Base-by-base conservation (phyloP, 2,888 invertebrate genomes). In the Toxonevra muliebris region DNA sequence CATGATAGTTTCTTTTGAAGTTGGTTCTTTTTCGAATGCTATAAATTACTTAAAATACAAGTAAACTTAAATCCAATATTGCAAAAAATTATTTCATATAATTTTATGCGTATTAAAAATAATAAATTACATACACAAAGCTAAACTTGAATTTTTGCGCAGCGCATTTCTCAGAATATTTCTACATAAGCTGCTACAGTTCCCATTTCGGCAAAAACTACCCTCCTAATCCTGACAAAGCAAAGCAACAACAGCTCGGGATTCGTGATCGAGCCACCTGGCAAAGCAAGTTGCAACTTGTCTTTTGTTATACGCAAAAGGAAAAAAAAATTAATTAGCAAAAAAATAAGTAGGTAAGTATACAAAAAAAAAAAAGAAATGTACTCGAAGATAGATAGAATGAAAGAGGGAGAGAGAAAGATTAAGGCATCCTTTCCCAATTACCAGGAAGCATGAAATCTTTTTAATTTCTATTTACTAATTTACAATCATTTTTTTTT, bases 391-490 rank as follows among this genome's bases (percentile, higher is more conserved):
- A 13, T 15, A 5, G 48, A 15, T 5, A 48, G 48, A 48, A 5
- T 10, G 48, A 13, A 10, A 15, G n/a, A 12, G 57, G n/a, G 48
- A 17, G 43, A 19, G 40, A 20, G 61, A 61, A 66, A 57, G 60
- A 61, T 12, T 57, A 30, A 19, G 52, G 61, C 41, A 55, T 42
- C 61, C 66, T 55, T 52, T 20, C 41, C 61, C 66, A 61, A 66
- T 61, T 66, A 61, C 66, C 45, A 41, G 19, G 66, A 66, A 66
- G 61, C 61, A 66, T 66, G 57, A 61, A 66, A 61, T 61, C 55
- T 66, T 12, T 42, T 13, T 61, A 61, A 66, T 66, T 66, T 52
- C 19, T 48, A 66, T 61, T 66, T 61, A 40, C 55, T 57, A 61
- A 66, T 66, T 66, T 66, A 59, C 48, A 61, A 43, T 42, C n/a